A percentile compares a stretch with the other conserved stretches of the same genome.
Conservation (phyloP, 2,888 invertebrate genomes). For the Geotrupes spiniger region DNA sequence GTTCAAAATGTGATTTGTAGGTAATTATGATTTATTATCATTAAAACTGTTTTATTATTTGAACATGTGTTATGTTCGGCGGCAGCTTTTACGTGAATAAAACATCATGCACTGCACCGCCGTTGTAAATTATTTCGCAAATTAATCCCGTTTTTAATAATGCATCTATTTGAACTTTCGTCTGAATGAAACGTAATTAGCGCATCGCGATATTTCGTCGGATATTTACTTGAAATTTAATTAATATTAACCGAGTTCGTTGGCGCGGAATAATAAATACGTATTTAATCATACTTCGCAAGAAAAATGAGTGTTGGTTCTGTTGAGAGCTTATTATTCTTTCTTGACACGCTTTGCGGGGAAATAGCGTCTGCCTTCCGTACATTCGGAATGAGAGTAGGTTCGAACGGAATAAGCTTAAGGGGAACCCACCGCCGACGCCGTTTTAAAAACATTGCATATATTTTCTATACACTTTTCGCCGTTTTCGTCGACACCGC, state of each 20-base stretch:
- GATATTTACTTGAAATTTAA: background rate
- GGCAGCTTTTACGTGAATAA: no score
- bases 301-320: conserved; percentile 14
- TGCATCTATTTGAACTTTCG: no score
- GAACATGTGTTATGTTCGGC: no score
- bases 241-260: background rate
- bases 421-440: conserved; percentile 7
- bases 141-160: no score
- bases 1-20: no score
- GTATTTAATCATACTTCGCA: conserved; percentile 1
- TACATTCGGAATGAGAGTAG: conserved; percentile 27
- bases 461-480: conserved; percentile 15
- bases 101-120: no score
- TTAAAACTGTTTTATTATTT: no score
- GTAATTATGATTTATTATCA: no score
- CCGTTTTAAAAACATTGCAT: conserved; percentile 10
- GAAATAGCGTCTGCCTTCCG: conserved; percentile 27
- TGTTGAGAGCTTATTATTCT: conserved; percentile 22
- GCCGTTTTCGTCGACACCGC: conserved; percentile 10
- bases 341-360: conserved; percentile 28
- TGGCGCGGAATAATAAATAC: conserved; percentile 4
- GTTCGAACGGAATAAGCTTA: conserved; percentile 23
- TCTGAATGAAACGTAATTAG: no score
- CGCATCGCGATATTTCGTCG: no score
- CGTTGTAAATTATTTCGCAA: no score